phyloP scores from a whole-genome alignment of 2,113 vertebrate genomes.

The Paramisgurnus dabryanus region DNA sequence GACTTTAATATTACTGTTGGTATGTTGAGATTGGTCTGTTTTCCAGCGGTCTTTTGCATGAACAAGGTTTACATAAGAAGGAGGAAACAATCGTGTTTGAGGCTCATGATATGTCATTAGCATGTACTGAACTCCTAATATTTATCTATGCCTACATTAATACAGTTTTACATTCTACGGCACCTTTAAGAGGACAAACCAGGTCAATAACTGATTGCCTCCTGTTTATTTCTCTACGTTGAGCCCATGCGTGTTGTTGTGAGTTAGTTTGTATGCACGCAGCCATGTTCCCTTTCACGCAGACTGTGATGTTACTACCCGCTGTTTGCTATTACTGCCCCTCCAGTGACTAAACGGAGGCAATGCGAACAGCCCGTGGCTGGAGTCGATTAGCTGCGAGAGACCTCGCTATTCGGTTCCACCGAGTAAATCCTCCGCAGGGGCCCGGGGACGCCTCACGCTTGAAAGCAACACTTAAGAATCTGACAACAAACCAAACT shows the following conservation, averaged over 20 bases:
- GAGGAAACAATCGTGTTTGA: too few relatives aligned
- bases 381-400: slow-evolving; percentile 85
- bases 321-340: slow-evolving; percentile 82
- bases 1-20: too few relatives aligned
- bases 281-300: slow-evolving; percentile 69
- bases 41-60: too few relatives aligned
- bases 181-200: background rate
- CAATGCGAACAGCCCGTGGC: slow-evolving; percentile 79
- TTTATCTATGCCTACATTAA: too few relatives aligned
- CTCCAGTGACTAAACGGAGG: slow-evolving; percentile 82
- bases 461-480: slow-evolving; percentile 88
- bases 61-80: too few relatives aligned
- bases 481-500: slow-evolving; percentile 89
- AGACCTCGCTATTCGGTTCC: slow-evolving; percentile 83
- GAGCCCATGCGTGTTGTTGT: background rate
- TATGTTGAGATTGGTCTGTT: too few relatives aligned
- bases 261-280: slow-evolving; percentile 35
- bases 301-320: slow-evolving; percentile 65
- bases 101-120: too few relatives aligned
- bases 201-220: slow-evolving; percentile 69
- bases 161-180: too few relatives aligned
- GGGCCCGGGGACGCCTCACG: slow-evolving; percentile 79
- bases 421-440: slow-evolving; percentile 83
- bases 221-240: background rate
- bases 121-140: too few relatives aligned